Base-by-base conservation (phyloP, 2,888 invertebrate genomes). In the Asteroscopus sphinx region DNA sequence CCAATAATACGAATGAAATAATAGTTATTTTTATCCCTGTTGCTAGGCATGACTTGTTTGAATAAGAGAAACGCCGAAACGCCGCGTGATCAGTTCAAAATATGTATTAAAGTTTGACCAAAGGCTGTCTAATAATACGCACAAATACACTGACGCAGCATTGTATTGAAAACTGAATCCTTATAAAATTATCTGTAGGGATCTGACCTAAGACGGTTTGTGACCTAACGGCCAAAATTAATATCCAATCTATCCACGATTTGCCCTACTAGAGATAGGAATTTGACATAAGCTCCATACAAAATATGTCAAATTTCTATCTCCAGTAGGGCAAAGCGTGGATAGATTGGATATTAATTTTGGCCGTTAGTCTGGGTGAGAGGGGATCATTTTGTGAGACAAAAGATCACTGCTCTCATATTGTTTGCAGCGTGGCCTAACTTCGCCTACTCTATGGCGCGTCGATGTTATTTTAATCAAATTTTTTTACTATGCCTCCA, bases 31-130 rank as follows among this genome's bases (percentile, higher is more conserved):
- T n/a, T n/a, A n/a, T n/a, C n/a, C n/a, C n/a, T n/a, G n/a, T n/a
- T n/a, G n/a, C n/a, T 37, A 33, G 36, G 33, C 21, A 13, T 11
- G 40, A n/a, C 32, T 33, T 25, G 36, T 42, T 12, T 1, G 11
- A 12, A 45, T 11, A 48, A 47, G 8, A 39, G 30, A 40, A 37
- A 42, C 70, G 65, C 65, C 65, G 64, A 65, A 11, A 25, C 33
- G 36, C 45, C 37, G 45, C 48, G 64, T 64, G 45, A 68, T 64
- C 36, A 47, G 21, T 36, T 32, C 25, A 12, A 41, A 30, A 12
- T 13, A 3, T 26, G 12, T 25, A 13, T 44, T 17, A 3, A 21
- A 11, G 28, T 58, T 36, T 0, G 21, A 25, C 6, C n/a, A n/a
- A n/a, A 3, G 32, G 13, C 37, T 48, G 48, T 55, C 25, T 35